Conservation (phyloP, 2,888 invertebrate genomes). For the Fabriciana adippe region DNA sequence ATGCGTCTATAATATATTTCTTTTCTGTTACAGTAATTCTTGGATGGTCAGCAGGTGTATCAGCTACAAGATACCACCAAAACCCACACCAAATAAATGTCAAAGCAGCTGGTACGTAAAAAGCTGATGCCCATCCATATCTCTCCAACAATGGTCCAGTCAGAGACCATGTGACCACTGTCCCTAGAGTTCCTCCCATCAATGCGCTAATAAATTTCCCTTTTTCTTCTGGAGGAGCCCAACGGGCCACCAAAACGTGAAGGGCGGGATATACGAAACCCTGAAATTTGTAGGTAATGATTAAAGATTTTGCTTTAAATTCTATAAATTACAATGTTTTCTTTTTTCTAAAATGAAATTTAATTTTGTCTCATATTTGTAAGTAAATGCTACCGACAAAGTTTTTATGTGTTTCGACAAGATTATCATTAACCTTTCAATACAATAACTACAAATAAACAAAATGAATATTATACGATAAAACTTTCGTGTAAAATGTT, state of each 20-base stretch:
- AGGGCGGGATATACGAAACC: constrained; percentile 85
- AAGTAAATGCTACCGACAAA: too few species aligned
- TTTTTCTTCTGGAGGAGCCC: constrained; percentile 89
- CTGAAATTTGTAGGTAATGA: constrained; percentile 48
- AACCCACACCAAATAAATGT: constrained; percentile 79
- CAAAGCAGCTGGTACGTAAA: constrained; percentile 84
- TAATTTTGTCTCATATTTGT: neutral
- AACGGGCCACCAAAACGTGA: constrained; percentile 85
- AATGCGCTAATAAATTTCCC: constrained; percentile 87
- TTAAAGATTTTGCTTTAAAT: too few species aligned
- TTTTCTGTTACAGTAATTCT: constrained; percentile 84
- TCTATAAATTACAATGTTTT: neutral
- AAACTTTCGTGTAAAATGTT: too few species aligned
- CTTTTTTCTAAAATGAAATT: neutral
- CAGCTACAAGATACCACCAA: constrained; percentile 85
- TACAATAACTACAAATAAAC: too few species aligned
- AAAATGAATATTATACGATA: too few species aligned
- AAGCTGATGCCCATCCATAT: constrained; percentile 86
- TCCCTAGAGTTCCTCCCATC: constrained; percentile 88
- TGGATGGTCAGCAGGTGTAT: constrained; percentile 84
- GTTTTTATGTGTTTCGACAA: too few species aligned
- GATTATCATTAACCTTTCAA: too few species aligned
- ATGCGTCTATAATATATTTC: constrained; percentile 83
- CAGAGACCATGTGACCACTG: constrained; percentile 86
- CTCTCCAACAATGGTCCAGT: constrained; percentile 84